Percentiles rank a stretch among this genome's conserved stretches.
Conservation (phyloP, 2,888 invertebrate species). For the Neocrepidodera transversa region DNA sequence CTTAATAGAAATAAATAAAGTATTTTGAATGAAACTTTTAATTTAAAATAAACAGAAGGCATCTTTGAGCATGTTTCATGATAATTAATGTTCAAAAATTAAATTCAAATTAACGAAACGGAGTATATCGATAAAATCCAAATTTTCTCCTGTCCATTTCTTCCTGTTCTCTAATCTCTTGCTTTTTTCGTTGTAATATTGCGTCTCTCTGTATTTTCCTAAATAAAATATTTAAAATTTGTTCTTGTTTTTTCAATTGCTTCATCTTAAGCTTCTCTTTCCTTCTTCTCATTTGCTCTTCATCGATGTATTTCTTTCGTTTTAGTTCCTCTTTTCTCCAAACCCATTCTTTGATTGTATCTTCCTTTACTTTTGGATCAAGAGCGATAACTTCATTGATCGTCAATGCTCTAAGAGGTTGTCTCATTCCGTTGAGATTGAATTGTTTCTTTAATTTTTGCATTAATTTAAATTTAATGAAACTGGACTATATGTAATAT, state of each 20-base stretch:
- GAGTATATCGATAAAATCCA: too few species aligned
- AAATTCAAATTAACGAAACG: too few species aligned
- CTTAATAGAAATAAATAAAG: too few species aligned
- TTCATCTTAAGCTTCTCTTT: not conserved
- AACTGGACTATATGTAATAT: too few species aligned
- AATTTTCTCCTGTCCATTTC: not conserved
- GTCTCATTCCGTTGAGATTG: not conserved
- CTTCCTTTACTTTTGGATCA: conserved; percentile 8
- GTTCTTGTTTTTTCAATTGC: not conserved
- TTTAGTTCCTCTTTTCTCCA: not conserved
- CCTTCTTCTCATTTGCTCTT: not conserved
- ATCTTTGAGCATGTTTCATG: too few species aligned
- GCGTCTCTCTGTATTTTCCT: not conserved
- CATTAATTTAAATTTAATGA: too few species aligned
- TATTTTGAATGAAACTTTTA: too few species aligned
- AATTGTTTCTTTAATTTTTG: too few species aligned
- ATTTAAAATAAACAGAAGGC: too few species aligned
- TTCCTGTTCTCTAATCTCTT: not conserved
- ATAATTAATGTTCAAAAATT: too few species aligned
- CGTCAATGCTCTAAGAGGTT: not conserved
- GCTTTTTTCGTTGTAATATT: not conserved
- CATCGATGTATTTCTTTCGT: not conserved
- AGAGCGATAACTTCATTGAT: not conserved
- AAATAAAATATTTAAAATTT: not conserved
- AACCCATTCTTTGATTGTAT: not conserved